These are phyloP conservation scores for Phalacrocorax pelagicus DNA, from an alignment of 2,113 vertebrate species.

Conservation along the genomic window DNA sequence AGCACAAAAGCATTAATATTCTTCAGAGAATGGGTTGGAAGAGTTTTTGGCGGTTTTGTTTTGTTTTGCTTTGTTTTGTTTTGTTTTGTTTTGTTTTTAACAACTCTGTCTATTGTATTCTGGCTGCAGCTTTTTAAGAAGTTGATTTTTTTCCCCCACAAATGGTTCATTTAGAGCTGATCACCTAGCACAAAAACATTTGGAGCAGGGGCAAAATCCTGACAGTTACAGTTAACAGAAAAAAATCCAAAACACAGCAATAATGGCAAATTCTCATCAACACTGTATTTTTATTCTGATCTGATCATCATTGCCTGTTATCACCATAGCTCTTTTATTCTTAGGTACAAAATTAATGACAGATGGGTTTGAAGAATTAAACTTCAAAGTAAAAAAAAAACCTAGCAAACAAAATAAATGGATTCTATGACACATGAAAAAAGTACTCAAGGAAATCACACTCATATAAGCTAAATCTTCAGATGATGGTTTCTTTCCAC, in stretches of 20 bases:
- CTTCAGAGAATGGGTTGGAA: background rate
- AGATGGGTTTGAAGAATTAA: background rate
- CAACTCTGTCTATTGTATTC: background rate
- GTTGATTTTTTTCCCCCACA: background rate
- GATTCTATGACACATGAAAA: background rate
- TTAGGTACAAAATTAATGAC: background rate
- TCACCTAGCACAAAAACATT: background rate
- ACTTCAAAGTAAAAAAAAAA: background rate
- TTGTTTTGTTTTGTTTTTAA: background rate
- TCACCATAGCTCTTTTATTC: background rate
- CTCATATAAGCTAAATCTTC: background rate
- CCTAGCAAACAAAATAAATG: fast-evolving
- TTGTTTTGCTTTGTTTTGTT: no score
- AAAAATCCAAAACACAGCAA: background rate
- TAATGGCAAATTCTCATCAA: background rate
- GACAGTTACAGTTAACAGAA: background rate
- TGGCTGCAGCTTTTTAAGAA: background rate
- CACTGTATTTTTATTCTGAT: background rate
- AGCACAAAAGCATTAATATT: background rate
- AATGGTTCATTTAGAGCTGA: background rate
- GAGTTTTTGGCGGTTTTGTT: background rate
- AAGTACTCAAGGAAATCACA: background rate
- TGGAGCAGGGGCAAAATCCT: background rate
- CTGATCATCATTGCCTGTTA: background rate
- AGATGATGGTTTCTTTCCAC: background rate